Percentiles rank a stretch among this genome's conserved stretches.
Evolutionary conservation across 2,888 invertebrate genomes (phyloP).

Genomic region (Harpalus rufipes): DNA sequence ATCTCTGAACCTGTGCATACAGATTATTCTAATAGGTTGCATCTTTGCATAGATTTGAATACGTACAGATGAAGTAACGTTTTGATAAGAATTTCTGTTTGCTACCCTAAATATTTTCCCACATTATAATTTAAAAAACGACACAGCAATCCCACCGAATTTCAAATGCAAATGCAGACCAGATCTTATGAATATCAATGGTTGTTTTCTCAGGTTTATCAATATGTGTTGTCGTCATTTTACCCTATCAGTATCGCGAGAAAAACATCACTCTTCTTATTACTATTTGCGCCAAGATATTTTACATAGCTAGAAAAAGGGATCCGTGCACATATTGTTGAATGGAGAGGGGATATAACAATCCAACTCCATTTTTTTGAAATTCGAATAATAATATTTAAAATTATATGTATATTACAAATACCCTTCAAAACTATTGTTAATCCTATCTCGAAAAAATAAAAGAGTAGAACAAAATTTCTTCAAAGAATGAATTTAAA

Average conservation of each 20-base stretch:
- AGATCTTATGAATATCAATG: conserved; percentile 53
- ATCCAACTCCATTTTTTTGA: no score
- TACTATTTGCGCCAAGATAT: neutral
- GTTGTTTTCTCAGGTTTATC: conserved; percentile 36
- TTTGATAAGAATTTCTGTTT: conserved; percentile 57
- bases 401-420: no score
- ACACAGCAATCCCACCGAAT: conserved; percentile 38
- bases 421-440: no score
- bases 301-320: no score
- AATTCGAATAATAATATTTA: no score
- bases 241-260: neutral
- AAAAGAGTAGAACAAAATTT: no score
- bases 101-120: conserved; percentile 60
- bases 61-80: conserved; percentile 43
- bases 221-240: conserved; percentile 44
- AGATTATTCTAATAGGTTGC: conserved; percentile 60
- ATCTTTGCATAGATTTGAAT: conserved; percentile 63
- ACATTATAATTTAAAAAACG: conserved; percentile 52
- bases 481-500: no score
- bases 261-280: neutral
- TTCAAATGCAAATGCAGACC: conserved; percentile 50
- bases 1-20: conserved; percentile 38
- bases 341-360: no score
- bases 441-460: no score
- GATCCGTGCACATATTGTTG: no score